A percentile compares a stretch with the other conserved stretches of the same genome.
Evolutionary conservation across 2,113 vertebrate genomes (phyloP).

Genomic region (Perognathus longimembris): DNA sequence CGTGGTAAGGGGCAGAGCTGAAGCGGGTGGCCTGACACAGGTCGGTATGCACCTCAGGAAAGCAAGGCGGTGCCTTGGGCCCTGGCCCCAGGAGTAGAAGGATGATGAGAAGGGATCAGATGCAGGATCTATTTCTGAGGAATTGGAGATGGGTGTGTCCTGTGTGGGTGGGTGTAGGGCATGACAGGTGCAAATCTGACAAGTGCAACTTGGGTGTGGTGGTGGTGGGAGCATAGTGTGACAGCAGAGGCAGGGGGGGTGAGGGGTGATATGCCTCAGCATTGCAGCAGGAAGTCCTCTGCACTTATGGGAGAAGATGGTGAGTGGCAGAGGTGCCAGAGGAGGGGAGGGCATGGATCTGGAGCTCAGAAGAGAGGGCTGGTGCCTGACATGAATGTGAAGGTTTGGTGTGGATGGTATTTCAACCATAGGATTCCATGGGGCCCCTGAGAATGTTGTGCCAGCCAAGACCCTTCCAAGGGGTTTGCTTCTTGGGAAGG

Average conservation of each 20-base stretch:
- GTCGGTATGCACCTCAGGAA: not conserved
- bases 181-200: not conserved
- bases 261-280: not conserved
- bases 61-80: not conserved
- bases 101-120: not conserved
- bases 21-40: not conserved
- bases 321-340: rapidly evolving
- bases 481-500: too few species aligned
- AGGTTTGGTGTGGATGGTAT: not conserved
- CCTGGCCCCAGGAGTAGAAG: not conserved
- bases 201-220: not conserved
- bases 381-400: not conserved
- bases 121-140: not conserved
- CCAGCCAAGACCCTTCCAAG: not conserved
- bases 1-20: not conserved
- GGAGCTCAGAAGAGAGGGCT: not conserved
- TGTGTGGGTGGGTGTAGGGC: not conserved
- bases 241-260: not conserved
- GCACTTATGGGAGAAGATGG: not conserved
- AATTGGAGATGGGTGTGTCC: too few species aligned
- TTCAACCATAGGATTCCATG: not conserved
- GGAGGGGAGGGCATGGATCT: not conserved
- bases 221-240: not conserved
- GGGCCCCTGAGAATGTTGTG: not conserved
- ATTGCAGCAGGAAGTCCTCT: not conserved